Percentiles rank a stretch among this genome's conserved stretches.
These are phyloP conservation scores for Nansenia antarctica DNA, from an alignment of 2,113 vertebrate genomes.

Conservation along the genomic window DNA sequence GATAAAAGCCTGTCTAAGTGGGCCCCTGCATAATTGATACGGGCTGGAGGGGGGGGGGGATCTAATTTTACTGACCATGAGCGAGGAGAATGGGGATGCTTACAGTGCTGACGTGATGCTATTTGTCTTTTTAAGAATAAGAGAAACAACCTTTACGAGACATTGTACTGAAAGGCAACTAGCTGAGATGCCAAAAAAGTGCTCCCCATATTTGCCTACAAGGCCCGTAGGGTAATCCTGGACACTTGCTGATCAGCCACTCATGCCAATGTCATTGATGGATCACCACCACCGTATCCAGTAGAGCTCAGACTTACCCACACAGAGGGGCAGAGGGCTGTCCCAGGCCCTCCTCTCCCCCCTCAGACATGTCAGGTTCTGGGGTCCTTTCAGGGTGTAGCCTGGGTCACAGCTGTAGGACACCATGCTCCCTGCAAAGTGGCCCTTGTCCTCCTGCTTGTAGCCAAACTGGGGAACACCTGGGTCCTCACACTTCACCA, in stretches of 20 bases:
- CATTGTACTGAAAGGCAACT: no score
- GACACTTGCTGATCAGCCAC: no score
- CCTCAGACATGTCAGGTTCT: slow-evolving; percentile 85
- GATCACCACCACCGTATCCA: no score
- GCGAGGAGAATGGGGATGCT: no score
- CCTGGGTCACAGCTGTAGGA: slow-evolving; percentile 93
- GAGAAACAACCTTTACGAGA: no score
- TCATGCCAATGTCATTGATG: no score
- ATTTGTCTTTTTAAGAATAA: no score
- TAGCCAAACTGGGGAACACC: slow-evolving; percentile 92
- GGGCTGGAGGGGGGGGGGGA: not conserved
- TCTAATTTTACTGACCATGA: not conserved
- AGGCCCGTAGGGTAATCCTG: no score
- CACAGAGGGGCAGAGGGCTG: slow-evolving; percentile 86
- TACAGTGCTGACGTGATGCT: no score
- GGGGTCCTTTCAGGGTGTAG: slow-evolving; percentile 85
- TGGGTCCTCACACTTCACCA: slow-evolving; percentile 95
- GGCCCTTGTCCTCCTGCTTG: slow-evolving; percentile 92
- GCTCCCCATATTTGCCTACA: no score
- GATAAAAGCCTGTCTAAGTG: not conserved
- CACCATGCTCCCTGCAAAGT: slow-evolving; percentile 93
- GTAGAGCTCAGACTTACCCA: no score
- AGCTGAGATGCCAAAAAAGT: no score
- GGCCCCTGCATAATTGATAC: not conserved
- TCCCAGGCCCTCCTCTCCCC: slow-evolving; percentile 95